Evolutionary conservation across 2,797 vertebrate species (phyloP).

Genomic region (Glossophaga mutica): DNA sequence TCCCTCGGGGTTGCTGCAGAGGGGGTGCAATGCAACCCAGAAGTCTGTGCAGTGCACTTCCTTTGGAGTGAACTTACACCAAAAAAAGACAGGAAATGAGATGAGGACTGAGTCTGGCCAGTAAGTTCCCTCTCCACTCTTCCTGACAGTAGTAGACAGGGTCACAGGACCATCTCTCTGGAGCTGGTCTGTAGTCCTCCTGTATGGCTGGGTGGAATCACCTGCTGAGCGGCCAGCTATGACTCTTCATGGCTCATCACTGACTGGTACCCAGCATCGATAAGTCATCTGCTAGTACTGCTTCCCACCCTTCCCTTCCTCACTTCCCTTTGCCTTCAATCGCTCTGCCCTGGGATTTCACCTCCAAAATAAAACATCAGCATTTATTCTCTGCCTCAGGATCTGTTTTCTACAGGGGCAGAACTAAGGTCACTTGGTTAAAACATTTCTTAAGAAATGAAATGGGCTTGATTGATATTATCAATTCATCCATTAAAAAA

Average conservation of each 20-base stretch:
- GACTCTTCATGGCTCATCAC: not conserved
- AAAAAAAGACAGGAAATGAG: not conserved
- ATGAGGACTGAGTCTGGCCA: not conserved
- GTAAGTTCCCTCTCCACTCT: not conserved
- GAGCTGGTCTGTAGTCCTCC: not conserved
- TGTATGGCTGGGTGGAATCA: not conserved
- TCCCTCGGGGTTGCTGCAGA: not conserved
- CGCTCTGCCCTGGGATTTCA: not conserved
- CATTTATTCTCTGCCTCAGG: not conserved
- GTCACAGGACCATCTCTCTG: not conserved
- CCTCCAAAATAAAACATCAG: not conserved
- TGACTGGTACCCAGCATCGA: rapidly evolving
- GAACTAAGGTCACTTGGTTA: not conserved
- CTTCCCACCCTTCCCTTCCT: not conserved
- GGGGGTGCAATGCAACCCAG: rapidly evolving
- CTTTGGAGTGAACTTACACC: not conserved
- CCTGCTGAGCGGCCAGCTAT: too few relatives aligned
- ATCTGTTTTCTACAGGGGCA: not conserved
- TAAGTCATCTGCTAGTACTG: rapidly evolving
- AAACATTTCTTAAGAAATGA: not conserved
- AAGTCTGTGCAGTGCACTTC: not conserved
- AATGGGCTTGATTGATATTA: not conserved
- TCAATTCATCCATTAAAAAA: not conserved
- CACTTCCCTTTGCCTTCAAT: not conserved
- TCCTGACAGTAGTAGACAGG: not conserved